A percentile compares a stretch with the other conserved stretches of the same genome.
Conservation (phyloP, 2,113 vertebrate genomes). For the Pygathrix nemaeus region DNA sequence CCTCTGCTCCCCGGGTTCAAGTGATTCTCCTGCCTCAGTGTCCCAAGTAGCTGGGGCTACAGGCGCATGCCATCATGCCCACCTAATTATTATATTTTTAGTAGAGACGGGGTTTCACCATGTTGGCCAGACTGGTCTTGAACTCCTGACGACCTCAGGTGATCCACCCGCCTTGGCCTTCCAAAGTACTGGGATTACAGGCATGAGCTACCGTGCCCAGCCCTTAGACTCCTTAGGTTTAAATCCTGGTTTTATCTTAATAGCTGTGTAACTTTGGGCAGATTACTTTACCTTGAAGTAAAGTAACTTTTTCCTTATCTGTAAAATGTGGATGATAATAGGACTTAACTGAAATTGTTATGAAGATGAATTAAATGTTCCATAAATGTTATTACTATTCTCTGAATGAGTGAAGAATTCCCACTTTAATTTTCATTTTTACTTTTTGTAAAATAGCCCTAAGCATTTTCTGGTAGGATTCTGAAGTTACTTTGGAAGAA, state of each 20-base stretch:
- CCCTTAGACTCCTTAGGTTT: not conserved
- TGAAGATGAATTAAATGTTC: not conserved
- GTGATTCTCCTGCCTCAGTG: not conserved
- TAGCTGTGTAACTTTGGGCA: not conserved
- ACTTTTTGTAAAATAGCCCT: not conserved
- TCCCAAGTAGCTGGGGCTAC: not conserved
- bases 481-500: not conserved
- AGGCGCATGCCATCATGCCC: not conserved
- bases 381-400: not conserved
- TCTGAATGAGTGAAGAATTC: slow-evolving; percentile 8
- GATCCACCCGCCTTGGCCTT: not conserved
- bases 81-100: not conserved
- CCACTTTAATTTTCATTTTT: slow-evolving; percentile 38
- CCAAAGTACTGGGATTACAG: not conserved
- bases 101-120: not conserved
- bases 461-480: not conserved
- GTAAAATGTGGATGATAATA: slow-evolving; percentile 42
- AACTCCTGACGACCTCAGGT: not conserved
- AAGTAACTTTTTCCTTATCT: slow-evolving; percentile 66
- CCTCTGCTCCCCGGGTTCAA: not conserved
- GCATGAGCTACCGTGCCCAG: not conserved
- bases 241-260: not conserved
- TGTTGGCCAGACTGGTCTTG: not conserved
- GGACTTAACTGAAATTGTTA: not conserved
- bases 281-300: not conserved